Evolutionary conservation across 2,113 vertebrate genomes (phyloP), one percentile per base, ranked within the genome.

Genomic region (Macquaria australasica): DNA sequence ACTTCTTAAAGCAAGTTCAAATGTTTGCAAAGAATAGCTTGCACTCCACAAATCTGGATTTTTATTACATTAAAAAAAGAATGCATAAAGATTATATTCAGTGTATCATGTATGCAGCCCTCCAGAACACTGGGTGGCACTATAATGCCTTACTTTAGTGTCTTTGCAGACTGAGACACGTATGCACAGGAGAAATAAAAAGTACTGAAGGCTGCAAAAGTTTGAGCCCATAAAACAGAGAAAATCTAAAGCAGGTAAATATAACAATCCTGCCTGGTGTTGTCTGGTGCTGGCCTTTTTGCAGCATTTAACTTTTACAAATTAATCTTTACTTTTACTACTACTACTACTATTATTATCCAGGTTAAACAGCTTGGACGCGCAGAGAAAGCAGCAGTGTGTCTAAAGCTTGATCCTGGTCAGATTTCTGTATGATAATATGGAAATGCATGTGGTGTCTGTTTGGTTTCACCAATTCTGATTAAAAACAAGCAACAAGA

Each of bases 121-220:
- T 84, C 87, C 84, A n/a, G 3, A 48, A 55, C 84, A 66, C 31
- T 1, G 5, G 89, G 71, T 12, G 87, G 71, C 84, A 4, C 81
- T 62, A 34, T 34, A 11, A 8, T 5, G 48, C 50, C 21, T 55
- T 1, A 5, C 25, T 53, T 63, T 37, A 15, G 14, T 8, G 10
- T 50, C 3, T 15, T 12, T 25, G 14, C 12, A 14, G 8, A 31
- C 10, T 66, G 21, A 39, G 41, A 53, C 25, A 51, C 74, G 70
- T 39, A 25, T 6, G 23, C 43, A 8, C 41, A 77, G 20, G 3
- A 3, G 58, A 23, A 16, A 5, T 5, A 48, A 51, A 21, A 28
- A 28, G 20, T 3, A 12, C 12, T 3, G 18, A 18, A 18, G 4
- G 0, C 58, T 73, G 76, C 79, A 64, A 16, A 76, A 56, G 59